These are phyloP conservation scores for Nasonia oneida DNA, from an alignment of 2,888 invertebrate species.

Conservation along the genomic window DNA sequence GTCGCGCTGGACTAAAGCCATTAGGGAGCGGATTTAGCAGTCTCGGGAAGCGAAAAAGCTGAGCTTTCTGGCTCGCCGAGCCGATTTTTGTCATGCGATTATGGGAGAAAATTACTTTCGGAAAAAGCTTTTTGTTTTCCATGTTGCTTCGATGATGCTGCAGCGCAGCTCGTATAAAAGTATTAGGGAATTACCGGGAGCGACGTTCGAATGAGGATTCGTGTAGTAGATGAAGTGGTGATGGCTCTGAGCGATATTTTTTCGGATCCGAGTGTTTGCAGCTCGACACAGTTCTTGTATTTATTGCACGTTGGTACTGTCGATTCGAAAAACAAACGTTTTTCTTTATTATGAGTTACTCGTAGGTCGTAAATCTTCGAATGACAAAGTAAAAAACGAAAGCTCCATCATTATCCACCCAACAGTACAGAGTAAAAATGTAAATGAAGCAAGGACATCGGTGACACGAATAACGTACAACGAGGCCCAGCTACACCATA, in stretches of 20 bases:
- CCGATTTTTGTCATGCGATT: slow-evolving; percentile 45
- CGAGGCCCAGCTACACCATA: not conserved
- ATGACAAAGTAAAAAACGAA: not conserved
- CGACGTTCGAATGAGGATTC: not conserved
- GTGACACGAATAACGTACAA: not conserved
- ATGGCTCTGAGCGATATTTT: not conserved
- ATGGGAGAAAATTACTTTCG: slow-evolving; percentile 42
- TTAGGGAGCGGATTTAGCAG: slow-evolving; percentile 49
- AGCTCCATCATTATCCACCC: not conserved
- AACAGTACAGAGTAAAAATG: not conserved
- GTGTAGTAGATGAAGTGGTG: not conserved
- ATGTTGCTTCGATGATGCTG: not conserved
- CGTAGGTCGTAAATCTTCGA: not conserved
- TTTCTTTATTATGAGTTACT: not conserved
- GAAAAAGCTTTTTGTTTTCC: slow-evolving; percentile 1
- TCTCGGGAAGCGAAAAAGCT: slow-evolving; percentile 41
- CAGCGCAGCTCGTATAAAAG: not conserved
- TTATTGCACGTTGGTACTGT: not conserved
- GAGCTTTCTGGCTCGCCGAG: slow-evolving; percentile 36
- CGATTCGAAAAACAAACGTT: not conserved
- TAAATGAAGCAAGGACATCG: not conserved
- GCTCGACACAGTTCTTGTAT: not conserved
- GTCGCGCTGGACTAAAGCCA: slow-evolving; percentile 17
- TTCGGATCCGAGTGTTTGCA: not conserved
- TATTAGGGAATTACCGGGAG: not conserved